Base-by-base conservation (phyloP, 2,113 vertebrate genomes). In the Channa maculata region DNA sequence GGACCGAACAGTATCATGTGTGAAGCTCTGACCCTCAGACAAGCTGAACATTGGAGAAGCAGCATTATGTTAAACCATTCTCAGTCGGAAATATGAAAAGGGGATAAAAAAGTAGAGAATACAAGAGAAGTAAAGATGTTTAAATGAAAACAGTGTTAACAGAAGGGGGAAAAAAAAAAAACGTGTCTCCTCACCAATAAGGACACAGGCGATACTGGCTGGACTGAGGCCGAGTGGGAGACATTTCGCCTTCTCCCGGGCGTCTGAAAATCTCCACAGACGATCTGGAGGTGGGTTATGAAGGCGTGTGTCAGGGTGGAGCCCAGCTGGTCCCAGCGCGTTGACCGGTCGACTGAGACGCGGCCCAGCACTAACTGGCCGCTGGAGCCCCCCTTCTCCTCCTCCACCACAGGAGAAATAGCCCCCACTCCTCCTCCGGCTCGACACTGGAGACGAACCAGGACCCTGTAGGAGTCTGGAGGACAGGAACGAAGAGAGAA, bases 401-500 rank as follows among this genome's bases (percentile, higher is more conserved):
- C 80, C 36, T 82, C 86, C 51, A 83, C 86, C 57, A 80, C 13
- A 0, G 76, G 73, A 77, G 86, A 90, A 65, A 84, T 63, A 60
- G 86, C 75, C 4, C 70, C 75, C 0, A 3, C n/a, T 3, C 50
- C 59, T 0, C 39, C 76, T 55, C 58, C 77, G 2, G 49, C 44
- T 0, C 85, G 76, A 38, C 62, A 74, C 70, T 78, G 88, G 59
- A 93, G 79, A 44, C 43, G 55, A n/a, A 93, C 89, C 70, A 70
- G 83, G 43, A 92, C 88, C 34, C 76, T 69, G 84, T 93, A 93
- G 5, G 53, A 84, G 76, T 88, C 92, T 93, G 77, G 3, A 55
- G 50, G 55, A 51, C 10, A 46, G 8, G 6, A 41, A 8, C 36
- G 7, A 12, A 51, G 45, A 33, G 43, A 3, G 8, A 52, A 52